Percentiles rank a stretch among this genome's conserved stretches.
Conservation (phyloP, 2,888 invertebrate genomes). For the Polylopha cassiicola region DNA sequence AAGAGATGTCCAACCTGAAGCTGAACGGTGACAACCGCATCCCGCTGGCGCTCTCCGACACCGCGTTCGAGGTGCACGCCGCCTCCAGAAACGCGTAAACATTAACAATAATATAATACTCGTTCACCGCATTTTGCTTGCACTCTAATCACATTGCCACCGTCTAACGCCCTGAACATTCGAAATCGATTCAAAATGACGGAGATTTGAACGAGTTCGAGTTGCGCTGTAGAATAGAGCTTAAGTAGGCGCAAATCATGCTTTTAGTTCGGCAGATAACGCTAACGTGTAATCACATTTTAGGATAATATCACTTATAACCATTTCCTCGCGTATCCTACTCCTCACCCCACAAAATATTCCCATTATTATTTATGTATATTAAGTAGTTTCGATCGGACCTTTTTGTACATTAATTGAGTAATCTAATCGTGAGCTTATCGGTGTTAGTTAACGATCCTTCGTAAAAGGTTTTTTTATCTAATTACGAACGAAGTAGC, state of each 20-base stretch:
- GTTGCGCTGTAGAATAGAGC: constrained; percentile 16
- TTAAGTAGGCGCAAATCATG: constrained; percentile 20
- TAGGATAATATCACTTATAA: constrained; percentile 2
- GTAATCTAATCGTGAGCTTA: constrained; percentile 19
- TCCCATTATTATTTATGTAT: constrained; percentile 4
- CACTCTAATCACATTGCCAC: constrained; percentile 23
- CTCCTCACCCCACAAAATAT: constrained; percentile 2
- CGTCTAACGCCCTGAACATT: neutral
- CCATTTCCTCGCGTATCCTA: constrained; percentile 11
- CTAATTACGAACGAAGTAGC: too few relatives aligned
- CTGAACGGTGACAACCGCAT: constrained; percentile 71
- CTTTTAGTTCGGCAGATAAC: constrained; percentile 20
- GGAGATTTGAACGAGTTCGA: constrained; percentile 7
- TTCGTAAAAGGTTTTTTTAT: neutral
- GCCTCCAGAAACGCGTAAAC: constrained; percentile 73
- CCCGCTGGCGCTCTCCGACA: constrained; percentile 72
- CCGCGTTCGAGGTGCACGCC: constrained; percentile 73
- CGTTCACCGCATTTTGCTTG: constrained; percentile 43
- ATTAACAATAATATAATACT: constrained; percentile 35
- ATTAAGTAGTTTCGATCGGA: constrained; percentile 2
- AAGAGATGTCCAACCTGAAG: constrained; percentile 74
- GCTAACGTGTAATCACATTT: constrained; percentile 14
- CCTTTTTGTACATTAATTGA: constrained; percentile 14
- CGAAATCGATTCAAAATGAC: constrained; percentile 5
- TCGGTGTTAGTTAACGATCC: constrained; percentile 2